Conservation (phyloP, 2,797 vertebrate species). For the Siniperca obscura region DNA sequence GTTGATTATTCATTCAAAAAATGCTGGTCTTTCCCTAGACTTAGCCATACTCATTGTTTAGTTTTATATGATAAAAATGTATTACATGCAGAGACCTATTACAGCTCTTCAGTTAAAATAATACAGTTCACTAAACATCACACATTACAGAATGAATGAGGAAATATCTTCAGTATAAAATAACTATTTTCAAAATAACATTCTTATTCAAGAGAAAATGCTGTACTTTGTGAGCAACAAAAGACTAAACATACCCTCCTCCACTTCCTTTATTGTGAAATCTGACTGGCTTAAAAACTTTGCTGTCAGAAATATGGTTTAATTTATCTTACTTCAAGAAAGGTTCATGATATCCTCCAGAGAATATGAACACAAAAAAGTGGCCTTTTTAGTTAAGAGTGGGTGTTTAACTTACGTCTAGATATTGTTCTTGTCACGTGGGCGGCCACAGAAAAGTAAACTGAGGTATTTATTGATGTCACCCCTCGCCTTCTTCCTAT, state of each 20-base stretch:
- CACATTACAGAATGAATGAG: neutral
- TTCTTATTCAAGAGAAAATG: neutral
- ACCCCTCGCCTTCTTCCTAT: neutral
- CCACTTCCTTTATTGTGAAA: neutral
- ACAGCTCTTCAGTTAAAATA: neutral
- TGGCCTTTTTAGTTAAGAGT: neutral
- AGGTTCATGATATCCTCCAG: neutral
- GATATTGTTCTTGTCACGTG: neutral
- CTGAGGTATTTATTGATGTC: neutral
- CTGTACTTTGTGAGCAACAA: neutral
- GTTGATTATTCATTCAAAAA: slow-evolving; percentile 49
- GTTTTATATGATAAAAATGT: slow-evolving; percentile 48
- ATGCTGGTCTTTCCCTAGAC: slow-evolving; percentile 27
- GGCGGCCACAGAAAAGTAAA: neutral
- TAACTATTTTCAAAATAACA: neutral
- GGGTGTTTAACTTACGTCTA: neutral
- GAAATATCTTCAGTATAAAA: neutral
- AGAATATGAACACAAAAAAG: neutral
- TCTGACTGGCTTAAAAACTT: neutral
- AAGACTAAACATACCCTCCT: neutral
- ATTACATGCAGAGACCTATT: neutral
- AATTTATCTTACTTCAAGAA: neutral
- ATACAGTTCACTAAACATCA: neutral
- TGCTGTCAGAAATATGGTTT: neutral
- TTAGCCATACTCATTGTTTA: slow-evolving; percentile 32